phyloP scores from a whole-genome alignment of 2,888 invertebrate species.

The Torymus texanus region DNA sequence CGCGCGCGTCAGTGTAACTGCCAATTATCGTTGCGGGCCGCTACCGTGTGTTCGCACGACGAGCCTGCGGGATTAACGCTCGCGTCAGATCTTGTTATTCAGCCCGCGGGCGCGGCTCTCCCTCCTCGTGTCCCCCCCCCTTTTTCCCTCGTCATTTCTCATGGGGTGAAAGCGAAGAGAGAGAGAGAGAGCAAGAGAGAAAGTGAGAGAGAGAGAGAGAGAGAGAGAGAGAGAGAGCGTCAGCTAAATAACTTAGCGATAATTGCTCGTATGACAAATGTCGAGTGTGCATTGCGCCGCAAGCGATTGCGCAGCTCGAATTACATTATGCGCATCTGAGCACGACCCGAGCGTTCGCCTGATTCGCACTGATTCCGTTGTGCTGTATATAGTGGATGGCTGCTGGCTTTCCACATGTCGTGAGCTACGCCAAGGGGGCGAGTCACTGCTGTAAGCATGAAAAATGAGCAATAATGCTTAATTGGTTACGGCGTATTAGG shows the following conservation, averaged over 20 bases:
- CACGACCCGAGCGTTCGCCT: too few species aligned
- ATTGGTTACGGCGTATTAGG: slow-evolving; percentile 25
- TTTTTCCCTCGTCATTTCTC: slow-evolving; percentile 52
- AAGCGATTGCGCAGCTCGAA: background rate
- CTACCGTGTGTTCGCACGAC: slow-evolving; percentile 1
- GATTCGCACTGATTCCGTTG: slow-evolving; percentile 15
- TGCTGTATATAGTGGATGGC: background rate
- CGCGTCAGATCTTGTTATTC: slow-evolving; percentile 41
- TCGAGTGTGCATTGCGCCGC: slow-evolving; percentile 43
- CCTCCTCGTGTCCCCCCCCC: slow-evolving; percentile 12
- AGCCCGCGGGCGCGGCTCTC: too few species aligned
- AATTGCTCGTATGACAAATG: slow-evolving; percentile 58
- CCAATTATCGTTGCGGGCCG: slow-evolving; percentile 38
- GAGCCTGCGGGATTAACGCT: slow-evolving; percentile 25
- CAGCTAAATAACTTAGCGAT: slow-evolving; percentile 57
- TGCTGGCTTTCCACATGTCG: background rate
- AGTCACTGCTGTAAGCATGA: slow-evolving; percentile 1
- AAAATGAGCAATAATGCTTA: slow-evolving; percentile 39
- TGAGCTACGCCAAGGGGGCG: background rate
- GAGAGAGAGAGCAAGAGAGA: too few species aligned
- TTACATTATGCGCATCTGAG: too few species aligned
- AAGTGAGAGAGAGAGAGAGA: background rate
- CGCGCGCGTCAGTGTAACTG: slow-evolving; percentile 33
- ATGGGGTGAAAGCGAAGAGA: background rate
- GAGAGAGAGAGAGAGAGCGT: too few species aligned